These are phyloP conservation scores for Bovichtus diacanthus DNA, from an alignment of 2,797 vertebrate species.

Conservation along the genomic window DNA sequence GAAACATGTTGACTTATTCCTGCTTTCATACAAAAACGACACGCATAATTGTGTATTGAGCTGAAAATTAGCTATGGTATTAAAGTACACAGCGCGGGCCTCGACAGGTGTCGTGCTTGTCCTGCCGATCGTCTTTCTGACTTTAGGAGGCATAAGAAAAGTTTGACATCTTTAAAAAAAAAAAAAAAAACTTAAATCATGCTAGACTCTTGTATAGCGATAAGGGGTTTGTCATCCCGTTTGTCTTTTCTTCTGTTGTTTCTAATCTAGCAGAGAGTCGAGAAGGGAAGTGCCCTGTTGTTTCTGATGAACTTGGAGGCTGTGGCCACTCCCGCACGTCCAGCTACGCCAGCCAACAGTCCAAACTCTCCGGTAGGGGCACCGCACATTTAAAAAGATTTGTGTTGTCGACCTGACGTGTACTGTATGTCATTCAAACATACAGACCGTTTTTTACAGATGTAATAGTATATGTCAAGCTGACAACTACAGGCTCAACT, in stretches of 20 bases:
- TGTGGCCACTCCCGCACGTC: conserved; percentile 96
- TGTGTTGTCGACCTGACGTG: background rate
- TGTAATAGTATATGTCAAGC: background rate
- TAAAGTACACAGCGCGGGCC: background rate
- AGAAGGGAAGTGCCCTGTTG: conserved; percentile 89
- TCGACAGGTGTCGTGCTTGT: background rate
- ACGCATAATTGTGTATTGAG: background rate
- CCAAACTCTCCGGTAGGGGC: conserved; percentile 93
- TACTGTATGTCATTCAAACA: background rate
- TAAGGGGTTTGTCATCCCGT: background rate
- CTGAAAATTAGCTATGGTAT: background rate
- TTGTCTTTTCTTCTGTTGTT: conserved; percentile 19
- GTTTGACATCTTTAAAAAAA: no score
- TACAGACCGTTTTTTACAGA: background rate
- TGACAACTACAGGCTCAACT: background rate
- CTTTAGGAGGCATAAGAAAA: background rate
- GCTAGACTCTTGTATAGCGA: background rate
- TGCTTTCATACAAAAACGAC: background rate
- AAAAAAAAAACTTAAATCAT: no score
- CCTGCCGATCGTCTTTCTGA: no score
- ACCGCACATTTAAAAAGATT: background rate
- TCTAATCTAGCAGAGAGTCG: conserved; percentile 84
- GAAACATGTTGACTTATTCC: background rate
- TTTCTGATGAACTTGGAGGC: conserved; percentile 91
- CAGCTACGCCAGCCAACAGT: conserved; percentile 98